phyloP scores from a whole-genome alignment of 1,140 invertebrate species.

The Lepidurus couesii region DNA sequence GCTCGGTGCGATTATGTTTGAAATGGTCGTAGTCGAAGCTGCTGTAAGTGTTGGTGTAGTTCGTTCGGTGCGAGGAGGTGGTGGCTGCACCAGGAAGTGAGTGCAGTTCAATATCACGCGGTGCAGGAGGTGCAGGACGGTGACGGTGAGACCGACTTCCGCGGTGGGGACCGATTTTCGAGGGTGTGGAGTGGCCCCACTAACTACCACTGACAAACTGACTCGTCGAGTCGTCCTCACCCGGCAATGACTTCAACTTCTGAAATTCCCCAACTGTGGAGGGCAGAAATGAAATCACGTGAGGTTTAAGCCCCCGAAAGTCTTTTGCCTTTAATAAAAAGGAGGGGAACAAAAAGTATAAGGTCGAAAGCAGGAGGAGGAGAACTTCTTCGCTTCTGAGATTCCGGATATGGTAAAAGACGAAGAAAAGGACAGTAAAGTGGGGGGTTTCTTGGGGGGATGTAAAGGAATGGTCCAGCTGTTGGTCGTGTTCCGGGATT shows the following conservation, averaged over 20 bases:
- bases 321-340: too few relatives aligned
- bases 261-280: too few relatives aligned
- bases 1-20: background rate
- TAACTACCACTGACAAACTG: background rate
- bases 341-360: too few relatives aligned
- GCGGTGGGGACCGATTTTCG: background rate
- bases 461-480: conserved; percentile 5
- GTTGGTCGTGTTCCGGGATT: conserved; percentile 12
- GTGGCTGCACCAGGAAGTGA: background rate
- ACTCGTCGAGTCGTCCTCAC: too few relatives aligned
- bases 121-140: background rate
- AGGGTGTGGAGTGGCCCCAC: background rate
- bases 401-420: too few relatives aligned
- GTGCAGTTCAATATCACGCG: conserved; percentile 15
- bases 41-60: conserved; percentile 18
- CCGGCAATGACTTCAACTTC: too few relatives aligned
- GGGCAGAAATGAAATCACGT: too few relatives aligned
- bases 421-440: too few relatives aligned
- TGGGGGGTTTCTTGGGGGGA: too few relatives aligned
- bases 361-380: too few relatives aligned
- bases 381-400: too few relatives aligned
- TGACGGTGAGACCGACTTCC: background rate
- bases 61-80: background rate
- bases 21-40: background rate
- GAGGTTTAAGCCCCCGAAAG: too few relatives aligned